These are phyloP conservation scores for Nasonia longicornis DNA, from an alignment of 1,140 invertebrate genomes.

Conservation along the genomic window DNA sequence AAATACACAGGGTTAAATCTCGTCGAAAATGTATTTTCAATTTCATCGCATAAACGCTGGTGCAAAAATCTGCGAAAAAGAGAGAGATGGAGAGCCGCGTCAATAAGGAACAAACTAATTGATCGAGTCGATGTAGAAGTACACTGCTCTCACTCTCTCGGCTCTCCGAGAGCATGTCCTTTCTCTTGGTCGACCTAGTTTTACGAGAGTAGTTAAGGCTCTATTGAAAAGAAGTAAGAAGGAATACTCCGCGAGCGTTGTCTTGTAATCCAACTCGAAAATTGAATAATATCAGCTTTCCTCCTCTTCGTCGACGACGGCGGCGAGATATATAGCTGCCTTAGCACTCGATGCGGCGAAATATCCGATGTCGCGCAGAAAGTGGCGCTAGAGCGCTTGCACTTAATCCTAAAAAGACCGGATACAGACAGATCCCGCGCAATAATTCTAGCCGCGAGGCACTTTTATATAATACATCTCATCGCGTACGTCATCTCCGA, in stretches of 20 bases:
- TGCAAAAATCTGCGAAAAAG: background rate
- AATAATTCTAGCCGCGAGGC: no score
- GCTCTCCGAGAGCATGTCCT: background rate
- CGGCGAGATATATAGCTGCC: background rate
- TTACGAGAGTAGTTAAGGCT: slow-evolving; percentile 4
- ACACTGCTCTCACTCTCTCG: background rate
- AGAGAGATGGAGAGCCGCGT: background rate
- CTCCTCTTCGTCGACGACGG: background rate
- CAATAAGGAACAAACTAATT: background rate
- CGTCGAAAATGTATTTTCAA: no score
- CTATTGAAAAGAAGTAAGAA: slow-evolving; percentile 11
- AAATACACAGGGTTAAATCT: no score
- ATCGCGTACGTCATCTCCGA: background rate
- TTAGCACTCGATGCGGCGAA: no score
- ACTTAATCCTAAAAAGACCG: no score
- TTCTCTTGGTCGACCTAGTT: slow-evolving; percentile 2
- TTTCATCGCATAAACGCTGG: no score
- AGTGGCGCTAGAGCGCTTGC: no score
- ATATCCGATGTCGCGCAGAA: no score
- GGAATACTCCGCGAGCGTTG: background rate
- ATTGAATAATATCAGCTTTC: slow-evolving; percentile 1
- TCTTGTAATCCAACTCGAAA: background rate
- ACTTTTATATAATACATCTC: no score
- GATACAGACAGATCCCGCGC: no score
- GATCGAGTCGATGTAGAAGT: background rate